Base-by-base conservation (phyloP, 2,888 invertebrate genomes). In the Hoplodrina blanda region DNA sequence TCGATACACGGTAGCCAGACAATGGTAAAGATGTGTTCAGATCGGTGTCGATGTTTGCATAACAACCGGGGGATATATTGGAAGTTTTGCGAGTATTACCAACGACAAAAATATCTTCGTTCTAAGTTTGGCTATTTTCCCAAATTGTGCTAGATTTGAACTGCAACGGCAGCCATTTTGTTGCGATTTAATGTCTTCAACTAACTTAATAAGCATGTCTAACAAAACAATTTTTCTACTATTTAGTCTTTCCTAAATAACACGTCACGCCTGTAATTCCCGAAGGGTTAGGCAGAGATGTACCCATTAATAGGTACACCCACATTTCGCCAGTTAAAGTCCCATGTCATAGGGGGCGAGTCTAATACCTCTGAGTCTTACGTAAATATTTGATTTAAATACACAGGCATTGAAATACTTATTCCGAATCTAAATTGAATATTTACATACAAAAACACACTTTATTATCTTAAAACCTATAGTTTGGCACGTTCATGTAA, bases 1-100 rank as follows among this genome's bases (percentile, higher is more conserved):
- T 69, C 60, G 56, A 37, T 69, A 69, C 73, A n/a, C 54, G 71
- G 68, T 65, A 72, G 61, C 69, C 52, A 82, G 73, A 62, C 70
- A 49, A 44, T 44, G 55, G 59, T 76, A 62, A 84, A 52, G 66
- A 50, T 57, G 62, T 54, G 55, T 73, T 56, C 44, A 70, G 44
- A 64, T 70, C 15, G 59, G 11, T 63, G n/a, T 30, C 71, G 30
- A 0, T 10, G 65, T 63, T 73, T 54, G 25, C 61, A 37, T 70
- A 68, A 57, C 63, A 62, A 62, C 53, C 33, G 33, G 13, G 17
- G 30, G 2, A 41, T 2, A 25, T 56, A 15, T 13, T 55, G 67
- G 20, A 46, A 46, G 15, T 5, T 33, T 7, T 33, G 33, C 33
- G 33, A 33, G 7, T 25, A 2, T 25, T 25, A 25, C 25, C 33